phyloP scores from a whole-genome alignment of 1,140 invertebrate genomes.

The Cherax destructor region DNA sequence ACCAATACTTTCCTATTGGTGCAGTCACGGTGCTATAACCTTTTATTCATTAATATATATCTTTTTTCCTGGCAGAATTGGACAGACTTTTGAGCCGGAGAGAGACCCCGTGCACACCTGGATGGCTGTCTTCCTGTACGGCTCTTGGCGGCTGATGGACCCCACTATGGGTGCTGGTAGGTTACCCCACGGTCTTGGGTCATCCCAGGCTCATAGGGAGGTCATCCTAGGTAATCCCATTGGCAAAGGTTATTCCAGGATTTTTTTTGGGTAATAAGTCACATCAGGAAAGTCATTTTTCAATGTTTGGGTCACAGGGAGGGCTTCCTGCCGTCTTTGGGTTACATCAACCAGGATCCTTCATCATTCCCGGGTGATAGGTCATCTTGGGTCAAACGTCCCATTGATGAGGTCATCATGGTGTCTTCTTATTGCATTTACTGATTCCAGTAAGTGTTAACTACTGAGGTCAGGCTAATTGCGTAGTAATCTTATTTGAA shows the following conservation, averaged over 20 bases:
- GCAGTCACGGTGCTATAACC: background rate
- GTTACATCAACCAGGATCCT: too few species aligned
- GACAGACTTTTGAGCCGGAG: constrained; percentile 73
- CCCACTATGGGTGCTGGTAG: constrained; percentile 78
- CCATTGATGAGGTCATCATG: too few species aligned
- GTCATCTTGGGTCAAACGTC: too few species aligned
- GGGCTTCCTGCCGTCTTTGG: too few species aligned
- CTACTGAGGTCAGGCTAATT: too few species aligned
- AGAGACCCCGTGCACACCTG: constrained; percentile 75
- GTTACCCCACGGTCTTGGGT: constrained; percentile 34
- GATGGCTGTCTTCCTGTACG: constrained; percentile 76
- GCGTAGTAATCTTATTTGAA: too few species aligned
- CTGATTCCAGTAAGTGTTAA: too few species aligned
- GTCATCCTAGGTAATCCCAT: too few species aligned
- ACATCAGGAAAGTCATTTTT: too few species aligned
- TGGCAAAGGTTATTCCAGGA: background rate
- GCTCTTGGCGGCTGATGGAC: constrained; percentile 76
- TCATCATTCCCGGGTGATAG: too few species aligned
- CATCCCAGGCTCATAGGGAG: background rate
- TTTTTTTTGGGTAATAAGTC: background rate
- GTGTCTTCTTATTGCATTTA: too few species aligned
- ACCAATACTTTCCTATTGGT: background rate
- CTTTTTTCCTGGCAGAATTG: constrained; percentile 25
- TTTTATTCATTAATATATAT: background rate
- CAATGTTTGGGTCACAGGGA: too few species aligned